Conservation (phyloP, 2,797 vertebrate genomes). For the Octomys mimax region DNA sequence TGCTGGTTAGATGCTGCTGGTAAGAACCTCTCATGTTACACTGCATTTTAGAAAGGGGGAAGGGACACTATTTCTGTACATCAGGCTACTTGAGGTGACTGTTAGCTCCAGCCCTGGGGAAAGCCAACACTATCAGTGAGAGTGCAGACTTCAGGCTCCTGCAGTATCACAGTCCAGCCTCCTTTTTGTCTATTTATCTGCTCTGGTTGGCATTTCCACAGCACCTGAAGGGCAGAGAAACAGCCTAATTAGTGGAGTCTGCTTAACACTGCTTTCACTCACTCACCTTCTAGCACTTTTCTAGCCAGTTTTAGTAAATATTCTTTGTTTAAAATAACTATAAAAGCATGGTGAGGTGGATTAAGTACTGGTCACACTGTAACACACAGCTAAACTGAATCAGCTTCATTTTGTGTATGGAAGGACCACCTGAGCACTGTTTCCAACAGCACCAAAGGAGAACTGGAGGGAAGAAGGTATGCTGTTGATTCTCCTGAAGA, state of each 20-base stretch:
- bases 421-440: neutral
- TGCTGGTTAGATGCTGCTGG: neutral
- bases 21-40: neutral
- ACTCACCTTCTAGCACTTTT: neutral
- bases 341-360: neutral
- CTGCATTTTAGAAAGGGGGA: neutral
- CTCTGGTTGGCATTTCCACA: neutral
- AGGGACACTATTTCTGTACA: neutral
- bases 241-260: neutral
- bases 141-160: neutral
- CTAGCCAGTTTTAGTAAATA: neutral
- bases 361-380: neutral
- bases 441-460: neutral
- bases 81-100: neutral
- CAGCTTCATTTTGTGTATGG: neutral
- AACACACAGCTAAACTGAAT: neutral
- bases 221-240: neutral
- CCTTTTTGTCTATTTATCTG: neutral
- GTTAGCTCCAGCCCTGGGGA: neutral
- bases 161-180: neutral
- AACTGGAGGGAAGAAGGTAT: neutral
- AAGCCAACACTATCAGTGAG: neutral
- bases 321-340: constrained; percentile 41
- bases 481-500: neutral
- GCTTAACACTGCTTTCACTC: neutral